phyloP scores from a whole-genome alignment of 2,888 invertebrate species.

The Cenopis cana region DNA sequence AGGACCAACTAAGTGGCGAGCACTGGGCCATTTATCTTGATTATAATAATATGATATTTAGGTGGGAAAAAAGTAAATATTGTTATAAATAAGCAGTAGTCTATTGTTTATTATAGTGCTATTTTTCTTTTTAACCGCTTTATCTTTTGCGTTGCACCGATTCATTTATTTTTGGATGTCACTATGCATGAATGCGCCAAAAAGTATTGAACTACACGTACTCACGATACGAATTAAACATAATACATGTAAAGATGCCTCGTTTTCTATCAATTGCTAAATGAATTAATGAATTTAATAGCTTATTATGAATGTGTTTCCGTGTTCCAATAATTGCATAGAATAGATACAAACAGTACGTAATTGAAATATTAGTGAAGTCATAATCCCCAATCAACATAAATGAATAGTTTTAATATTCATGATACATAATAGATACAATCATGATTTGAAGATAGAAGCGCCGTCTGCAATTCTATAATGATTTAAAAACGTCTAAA shows the following conservation, averaged over 20 bases:
- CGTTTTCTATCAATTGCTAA: neutral
- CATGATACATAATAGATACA: neutral
- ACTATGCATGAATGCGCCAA: constrained; percentile 13
- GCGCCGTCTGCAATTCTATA: neutral
- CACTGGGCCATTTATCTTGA: no score
- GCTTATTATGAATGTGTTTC: neutral
- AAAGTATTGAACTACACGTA: neutral
- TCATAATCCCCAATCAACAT: neutral
- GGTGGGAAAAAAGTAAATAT: neutral
- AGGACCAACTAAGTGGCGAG: no score
- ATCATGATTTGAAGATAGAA: neutral
- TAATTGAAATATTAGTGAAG: neutral
- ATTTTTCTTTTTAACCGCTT: neutral
- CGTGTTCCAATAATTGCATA: neutral
- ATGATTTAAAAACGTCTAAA: no score
- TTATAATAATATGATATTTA: no score
- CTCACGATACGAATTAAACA: neutral
- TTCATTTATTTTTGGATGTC: constrained; percentile 35
- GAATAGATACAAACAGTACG: neutral
- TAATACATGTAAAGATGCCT: neutral
- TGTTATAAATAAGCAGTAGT: neutral
- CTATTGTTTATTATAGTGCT: neutral
- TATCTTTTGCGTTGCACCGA: constrained; percentile 22
- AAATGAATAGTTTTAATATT: neutral
- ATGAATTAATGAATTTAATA: neutral